Base-by-base conservation (phyloP, 92 coral and sea anemone genomes). In the Hydrozoanthus gracilis region DNA sequence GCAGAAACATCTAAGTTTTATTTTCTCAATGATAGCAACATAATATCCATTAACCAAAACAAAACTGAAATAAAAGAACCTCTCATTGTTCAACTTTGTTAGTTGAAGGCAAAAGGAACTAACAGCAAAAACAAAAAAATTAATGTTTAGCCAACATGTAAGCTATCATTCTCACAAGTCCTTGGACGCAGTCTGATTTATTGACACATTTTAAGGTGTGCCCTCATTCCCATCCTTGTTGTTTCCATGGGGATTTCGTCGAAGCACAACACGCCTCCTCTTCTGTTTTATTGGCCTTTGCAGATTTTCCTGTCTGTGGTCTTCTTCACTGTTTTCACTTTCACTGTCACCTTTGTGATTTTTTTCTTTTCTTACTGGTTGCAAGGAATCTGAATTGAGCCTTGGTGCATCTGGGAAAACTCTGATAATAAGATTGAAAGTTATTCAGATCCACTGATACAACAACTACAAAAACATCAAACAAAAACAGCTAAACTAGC, bases 381-480 rank as follows among this genome's bases (percentile, higher is more conserved):
- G 60, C 13, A 58, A 8, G 58, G 64, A 65, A 80, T 64, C 52
- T 61, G 95, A 96, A 15, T 92, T 90, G 46, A 94, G 98, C 65
- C 98, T 89, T 79, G 98, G 98, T 0, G 98, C 98, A 92, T 94
- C 95, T 11, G 95, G 98, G 2, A 77, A 83, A n/a, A 94, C 98
- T 87, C 98, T 94, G 54, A 69, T 16, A 80, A 74, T 69, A 17
- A 67, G 44, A 68, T 27, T 27, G 13, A 68, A 10, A 27, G 39
- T 27, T 27, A 27, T 27, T 27, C 39, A 27, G 39, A 2, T 27
- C 39, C 39, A 27, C 39, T 27, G 39, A 27, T 27, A 27, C 39
- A 27, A 27, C 39, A 27, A 27, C 39, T 27, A 27, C 39, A 27
- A 27, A 27, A 27, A 27, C 39, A 27, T 60, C 12, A 58, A 58